Conservation (phyloP, 1,140 invertebrate genomes). For the Anthonomus grandis region DNA sequence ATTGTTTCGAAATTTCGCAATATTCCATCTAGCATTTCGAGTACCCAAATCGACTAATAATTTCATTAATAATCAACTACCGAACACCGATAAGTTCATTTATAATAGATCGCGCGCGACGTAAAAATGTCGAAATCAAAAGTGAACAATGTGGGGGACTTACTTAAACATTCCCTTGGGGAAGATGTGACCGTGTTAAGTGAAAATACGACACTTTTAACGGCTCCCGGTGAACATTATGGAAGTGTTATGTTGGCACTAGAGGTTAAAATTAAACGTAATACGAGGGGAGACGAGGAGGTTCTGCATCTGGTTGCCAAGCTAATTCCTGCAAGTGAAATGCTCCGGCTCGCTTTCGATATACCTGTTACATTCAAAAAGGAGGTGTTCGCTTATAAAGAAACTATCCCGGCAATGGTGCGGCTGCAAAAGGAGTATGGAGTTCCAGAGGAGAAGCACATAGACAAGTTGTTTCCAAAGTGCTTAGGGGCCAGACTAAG, state of each 20-base stretch:
- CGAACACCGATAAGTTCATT: not conserved
- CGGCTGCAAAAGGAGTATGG: slow-evolving; percentile 52
- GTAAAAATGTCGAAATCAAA: slow-evolving; percentile 37
- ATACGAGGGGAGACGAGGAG: slow-evolving; percentile 35
- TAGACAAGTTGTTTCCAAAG: slow-evolving; percentile 50
- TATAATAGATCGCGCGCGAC: too few relatives aligned
- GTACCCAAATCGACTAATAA: slow-evolving; percentile 4
- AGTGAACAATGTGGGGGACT: slow-evolving; percentile 35
- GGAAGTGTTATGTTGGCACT: slow-evolving; percentile 44
- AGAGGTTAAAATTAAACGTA: slow-evolving; percentile 35
- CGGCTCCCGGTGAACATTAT: slow-evolving; percentile 45
- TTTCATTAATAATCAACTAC: slow-evolving; percentile 9
- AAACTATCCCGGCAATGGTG: slow-evolving; percentile 51
- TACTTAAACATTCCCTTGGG: slow-evolving; percentile 34
- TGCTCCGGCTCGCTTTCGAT: slow-evolving; percentile 56
- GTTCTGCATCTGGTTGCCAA: slow-evolving; percentile 55
- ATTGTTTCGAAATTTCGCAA: slow-evolving; percentile 8
- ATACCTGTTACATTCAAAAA: slow-evolving; percentile 58
- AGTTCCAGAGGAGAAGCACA: slow-evolving; percentile 44
- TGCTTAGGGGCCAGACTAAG: slow-evolving; percentile 56
- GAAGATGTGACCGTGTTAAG: slow-evolving; percentile 37
- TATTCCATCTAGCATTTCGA: slow-evolving; percentile 11
- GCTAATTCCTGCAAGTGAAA: slow-evolving; percentile 55
- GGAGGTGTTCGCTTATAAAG: slow-evolving; percentile 56
- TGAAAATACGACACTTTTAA: slow-evolving; percentile 37